Evolutionary conservation across 2,797 vertebrate species (phyloP), one percentile per base, ranked within the genome.

Genomic region (Fistularia tabacaria): DNA sequence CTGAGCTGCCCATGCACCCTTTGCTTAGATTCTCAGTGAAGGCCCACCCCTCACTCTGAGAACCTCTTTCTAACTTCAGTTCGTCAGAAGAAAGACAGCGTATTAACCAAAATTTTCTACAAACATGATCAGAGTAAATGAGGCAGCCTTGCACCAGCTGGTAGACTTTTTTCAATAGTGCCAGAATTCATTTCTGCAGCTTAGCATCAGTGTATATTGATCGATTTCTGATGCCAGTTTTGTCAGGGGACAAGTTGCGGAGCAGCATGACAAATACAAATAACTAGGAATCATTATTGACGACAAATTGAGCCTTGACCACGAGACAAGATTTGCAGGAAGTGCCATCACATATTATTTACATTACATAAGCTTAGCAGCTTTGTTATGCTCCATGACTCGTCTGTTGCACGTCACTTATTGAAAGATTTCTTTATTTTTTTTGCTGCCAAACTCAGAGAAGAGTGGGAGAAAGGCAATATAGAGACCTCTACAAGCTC

Each of bases 111-210:
- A 51, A 52, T 45, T 55, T 52, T 53, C 49, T 12, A 40, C 59
- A 75, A 66, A 73, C 55, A 56, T 8, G 36, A 66, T 55, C 56
- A 11, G 63, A 71, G 80, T 74, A 55, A 76, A 83, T 70, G 75
- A 53, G 13, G 54, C 64, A 69, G 57, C 57, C 55, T 49, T 51
- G 62, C 42, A 58, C 69, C 14, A 47, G 51, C 55, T 62, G 40
- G 36, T 62, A 55, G 53, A 72, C 66, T 73, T 64, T 69, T 65
- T 49, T 73, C 51, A n/a, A n/a, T n/a, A n/a, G n/a, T n/a, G n/a
- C n/a, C n/a, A 79, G 61, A 69, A 76, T 75, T 77, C 59, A 56
- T 77, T 78, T 85, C 70, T 59, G 57, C 52, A 67, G 61, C 69
- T 69, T 59, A 65, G 49, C 63, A 59, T 68, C 54, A 36, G 52